A percentile compares a stretch with the other conserved stretches of the same genome.
Evolutionary conservation across 2,113 vertebrate genomes (phyloP).

Genomic region (Mus spicilegus): DNA sequence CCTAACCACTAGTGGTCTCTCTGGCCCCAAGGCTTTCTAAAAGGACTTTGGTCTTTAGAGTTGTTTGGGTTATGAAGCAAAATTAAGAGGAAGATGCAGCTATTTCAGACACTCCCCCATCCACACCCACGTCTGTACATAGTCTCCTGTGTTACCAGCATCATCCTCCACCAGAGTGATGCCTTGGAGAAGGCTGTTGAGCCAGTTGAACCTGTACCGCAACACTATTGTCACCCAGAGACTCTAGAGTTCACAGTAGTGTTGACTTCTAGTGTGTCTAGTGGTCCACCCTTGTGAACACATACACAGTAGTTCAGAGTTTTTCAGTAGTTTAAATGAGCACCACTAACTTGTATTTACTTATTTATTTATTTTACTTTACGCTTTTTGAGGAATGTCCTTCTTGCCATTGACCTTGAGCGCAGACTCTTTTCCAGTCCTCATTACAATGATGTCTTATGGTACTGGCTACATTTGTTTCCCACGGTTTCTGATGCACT

Average conservation of each 20-base stretch:
- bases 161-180: too few relatives aligned
- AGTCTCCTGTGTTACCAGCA: rapidly evolving
- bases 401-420: neutral
- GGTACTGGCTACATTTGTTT: neutral
- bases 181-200: neutral
- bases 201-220: neutral
- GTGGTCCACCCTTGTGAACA: neutral
- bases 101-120: neutral
- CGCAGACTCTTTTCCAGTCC: neutral
- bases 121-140: rapidly evolving
- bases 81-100: neutral
- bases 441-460: neutral
- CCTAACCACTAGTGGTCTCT: neutral
- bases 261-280: neutral
- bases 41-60: neutral
- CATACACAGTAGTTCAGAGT: neutral
- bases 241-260: too few relatives aligned
- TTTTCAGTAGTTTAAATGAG: neutral
- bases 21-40: neutral
- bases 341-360: neutral
- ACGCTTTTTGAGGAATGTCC: neutral
- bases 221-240: neutral
- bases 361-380: neutral
- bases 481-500: neutral
- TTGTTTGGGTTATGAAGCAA: neutral